Evolutionary conservation across 2,113 vertebrate species (phyloP), one percentile per base, ranked within the genome.

Genomic region (Emydura subglobosa): DNA sequence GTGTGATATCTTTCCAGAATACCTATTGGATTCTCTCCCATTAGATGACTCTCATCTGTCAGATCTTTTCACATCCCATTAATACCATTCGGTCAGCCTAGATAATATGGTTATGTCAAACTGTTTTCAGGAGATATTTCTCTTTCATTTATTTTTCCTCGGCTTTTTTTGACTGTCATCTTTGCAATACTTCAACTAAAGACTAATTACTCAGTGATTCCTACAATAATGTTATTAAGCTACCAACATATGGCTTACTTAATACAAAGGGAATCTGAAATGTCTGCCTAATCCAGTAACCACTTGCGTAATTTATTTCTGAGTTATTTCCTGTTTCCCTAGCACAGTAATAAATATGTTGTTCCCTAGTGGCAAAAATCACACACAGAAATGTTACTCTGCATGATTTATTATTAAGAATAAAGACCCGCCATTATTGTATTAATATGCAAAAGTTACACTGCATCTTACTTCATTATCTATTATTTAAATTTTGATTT

Each of bases 281-380:
- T 54, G 39, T 74, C 55, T 91, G 65, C 6, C 50, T 95, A 95
- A 91, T n/a, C 49, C 12, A 92, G 8, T 29, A 79, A n/a, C 81
- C 42, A 87, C 5, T 94, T 89, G 76, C 42, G n/a, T 90, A 86
- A 94, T 68, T 94, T 34, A 51, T 53, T 95, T 44, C 79, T 86
- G 50, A 95, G 49, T 88, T 94, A 95, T 85, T 96, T 94, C 11
- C 51, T 82, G 2, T 88, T 95, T 95, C 88, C 93, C 95, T 94
- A 93, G 31, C 79, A 84, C 19, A 84, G 24, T 47, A 79, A 22
- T 54, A 82, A 68, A 89, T 82, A 80, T 74, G n/a, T 54, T 87
- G 29, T 47, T 87, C 65, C 6, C 79, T 27, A 80, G 65, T 24
- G 78, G 10, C 31, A 95, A 91, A 95, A 90, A 74, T 86, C 47